Conservation (phyloP, 2,113 vertebrate species). For the Dolichallabes microphthalmus region DNA sequence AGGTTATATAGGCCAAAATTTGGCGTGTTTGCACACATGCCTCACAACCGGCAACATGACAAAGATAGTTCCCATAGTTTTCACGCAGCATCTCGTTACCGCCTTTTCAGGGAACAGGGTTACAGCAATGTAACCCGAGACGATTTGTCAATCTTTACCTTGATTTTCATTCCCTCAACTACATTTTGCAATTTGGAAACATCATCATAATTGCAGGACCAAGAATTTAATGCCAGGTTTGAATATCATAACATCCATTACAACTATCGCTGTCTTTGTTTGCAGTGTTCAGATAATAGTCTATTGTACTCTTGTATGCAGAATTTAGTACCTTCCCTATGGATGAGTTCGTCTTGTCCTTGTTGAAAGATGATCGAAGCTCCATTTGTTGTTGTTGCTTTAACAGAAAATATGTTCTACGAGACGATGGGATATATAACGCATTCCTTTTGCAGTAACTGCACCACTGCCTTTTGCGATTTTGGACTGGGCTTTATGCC, state of each 20-base stretch:
- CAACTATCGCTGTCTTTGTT: neutral
- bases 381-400: neutral
- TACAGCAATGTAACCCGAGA: too few species aligned
- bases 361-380: neutral
- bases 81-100: too few species aligned
- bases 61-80: too few species aligned
- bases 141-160: neutral
- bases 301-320: neutral
- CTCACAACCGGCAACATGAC: too few species aligned
- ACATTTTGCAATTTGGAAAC: too few species aligned
- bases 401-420: neutral
- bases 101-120: too few species aligned
- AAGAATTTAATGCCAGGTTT: neutral
- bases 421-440: neutral
- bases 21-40: too few species aligned
- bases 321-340: neutral
- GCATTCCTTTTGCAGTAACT: neutral
- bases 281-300: neutral
- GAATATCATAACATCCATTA: slow-evolving; percentile 23
- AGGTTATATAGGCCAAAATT: too few species aligned
- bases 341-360: neutral
- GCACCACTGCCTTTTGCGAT: too few species aligned
- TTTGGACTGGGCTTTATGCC: too few species aligned
- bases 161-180: neutral
- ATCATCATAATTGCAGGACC: slow-evolving; percentile 18